These are phyloP conservation scores for Lanistes nyassanus DNA, from an alignment of 1,140 invertebrate species.

Conservation along the genomic window DNA sequence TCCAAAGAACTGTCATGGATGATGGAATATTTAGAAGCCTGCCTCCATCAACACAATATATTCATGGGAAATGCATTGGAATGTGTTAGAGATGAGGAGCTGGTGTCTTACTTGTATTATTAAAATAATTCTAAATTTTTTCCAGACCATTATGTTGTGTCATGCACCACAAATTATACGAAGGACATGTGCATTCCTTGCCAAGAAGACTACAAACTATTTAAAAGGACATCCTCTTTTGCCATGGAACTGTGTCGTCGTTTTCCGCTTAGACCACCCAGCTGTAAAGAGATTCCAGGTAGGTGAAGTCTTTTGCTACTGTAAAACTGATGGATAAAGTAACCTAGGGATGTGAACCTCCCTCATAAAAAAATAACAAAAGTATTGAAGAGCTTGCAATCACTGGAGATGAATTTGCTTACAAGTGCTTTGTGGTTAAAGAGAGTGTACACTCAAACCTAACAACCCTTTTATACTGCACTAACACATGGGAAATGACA, in stretches of 20 bases:
- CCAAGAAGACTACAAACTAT: background rate
- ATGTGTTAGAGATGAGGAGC: no score
- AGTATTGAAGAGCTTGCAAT: background rate
- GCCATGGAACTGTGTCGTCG: background rate
- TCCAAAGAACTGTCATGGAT: background rate
- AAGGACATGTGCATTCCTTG: constrained; percentile 2
- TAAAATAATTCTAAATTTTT: background rate
- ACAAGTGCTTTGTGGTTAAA: background rate
- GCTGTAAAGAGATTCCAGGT: constrained; percentile 6
- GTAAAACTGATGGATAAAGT: background rate
- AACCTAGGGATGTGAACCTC: background rate
- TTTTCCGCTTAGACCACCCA: background rate
- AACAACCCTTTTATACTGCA: no score
- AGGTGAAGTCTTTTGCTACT: background rate
- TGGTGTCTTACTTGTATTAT: no score
- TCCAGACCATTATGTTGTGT: constrained; percentile 20
- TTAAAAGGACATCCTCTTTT: constrained; percentile 12
- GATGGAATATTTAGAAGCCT: background rate
- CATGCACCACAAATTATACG: constrained; percentile 11
- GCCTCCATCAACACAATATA: no score
- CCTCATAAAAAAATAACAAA: background rate
- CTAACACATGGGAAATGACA: no score
- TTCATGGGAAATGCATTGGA: no score
- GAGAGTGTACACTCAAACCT: no score
- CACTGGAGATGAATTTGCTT: background rate